Evolutionary conservation across 2,888 invertebrate species (phyloP), one percentile per base, ranked within the genome.

Genomic region (Melanostoma scalare): DNA sequence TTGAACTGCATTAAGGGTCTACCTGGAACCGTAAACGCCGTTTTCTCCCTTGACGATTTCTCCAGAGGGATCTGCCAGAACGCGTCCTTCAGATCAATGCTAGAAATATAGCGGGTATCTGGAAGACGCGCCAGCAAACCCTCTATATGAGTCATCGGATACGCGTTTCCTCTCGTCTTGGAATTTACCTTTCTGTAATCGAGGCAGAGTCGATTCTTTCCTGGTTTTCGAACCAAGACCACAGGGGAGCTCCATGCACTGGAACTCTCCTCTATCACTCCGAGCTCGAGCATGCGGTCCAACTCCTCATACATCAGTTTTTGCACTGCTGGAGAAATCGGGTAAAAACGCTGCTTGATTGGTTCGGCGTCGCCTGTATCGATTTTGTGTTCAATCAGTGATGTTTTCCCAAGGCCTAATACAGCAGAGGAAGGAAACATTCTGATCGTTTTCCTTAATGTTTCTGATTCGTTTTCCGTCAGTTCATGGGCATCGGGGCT

Each of bases 21-120:
- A 1, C 58, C 58, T 5, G 58, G 58, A 10, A 71, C 61, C 38
- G 48, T 60, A 36, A 72, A 61, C 5, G 72, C 52, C n/a, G 72
- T 72, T 30, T 61, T 72, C 33, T 61, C 60, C 3, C 40, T 6
- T 48, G 35, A 60, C 9, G 20, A 10, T 1, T 35, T 30, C 9
- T 44, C 44, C n/a, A 72, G n/a, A 5, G 52, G 50, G 20, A 20
- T 20, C 20, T 20, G 20, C 20, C 20, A 20, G 20, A 20, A 20
- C 20, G 20, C 20, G 20, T 20, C 20, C 6, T 58, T 58, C 35
- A 58, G 36, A 36, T 58, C 58, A 4, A 58, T 8, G n/a, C 10
- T 35, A 30, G 72, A 60, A 33, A 72, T 72, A 48, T 48, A 72
- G 9, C 44, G 33, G 3, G 60, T 46, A 20, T 46, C 30, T 33